phyloP scores from a whole-genome alignment of 2,888 invertebrate species.

The Cepaea hortensis region DNA sequence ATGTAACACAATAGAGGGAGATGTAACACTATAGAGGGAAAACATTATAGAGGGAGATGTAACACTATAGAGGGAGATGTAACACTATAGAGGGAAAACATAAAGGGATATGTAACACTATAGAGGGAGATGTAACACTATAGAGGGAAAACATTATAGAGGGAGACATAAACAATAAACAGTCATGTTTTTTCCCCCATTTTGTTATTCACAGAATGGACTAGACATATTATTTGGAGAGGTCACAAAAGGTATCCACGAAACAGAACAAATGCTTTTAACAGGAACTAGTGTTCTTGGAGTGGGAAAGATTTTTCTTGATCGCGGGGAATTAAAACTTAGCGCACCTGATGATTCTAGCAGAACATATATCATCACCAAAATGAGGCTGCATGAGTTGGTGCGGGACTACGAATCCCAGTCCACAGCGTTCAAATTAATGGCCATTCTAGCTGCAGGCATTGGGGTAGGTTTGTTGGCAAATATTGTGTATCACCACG shows the following conservation, averaged over 20 bases:
- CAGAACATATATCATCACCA: conserved; percentile 86
- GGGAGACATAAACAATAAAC: not conserved
- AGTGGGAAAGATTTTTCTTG: conserved; percentile 85
- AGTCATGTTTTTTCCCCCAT: not conserved
- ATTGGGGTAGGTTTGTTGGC: conserved; percentile 79
- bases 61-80: too few relatives aligned
- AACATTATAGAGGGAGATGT: too few relatives aligned
- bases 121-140: too few relatives aligned
- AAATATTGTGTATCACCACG: conserved; percentile 78
- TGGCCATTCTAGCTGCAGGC: conserved; percentile 80
- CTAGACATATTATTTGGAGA: conserved; percentile 91
- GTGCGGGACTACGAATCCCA: conserved; percentile 85
- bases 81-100: too few relatives aligned
- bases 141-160: too few relatives aligned
- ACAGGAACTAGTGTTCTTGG: conserved; percentile 89
- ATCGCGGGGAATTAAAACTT: conserved; percentile 83
- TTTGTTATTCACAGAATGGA: conserved; percentile 81
- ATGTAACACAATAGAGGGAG: too few relatives aligned
- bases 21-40: too few relatives aligned
- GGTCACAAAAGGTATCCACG: conserved; percentile 83
- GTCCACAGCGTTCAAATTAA: conserved; percentile 79
- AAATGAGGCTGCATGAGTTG: conserved; percentile 85
- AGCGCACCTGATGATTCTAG: conserved; percentile 81
- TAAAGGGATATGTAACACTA: too few relatives aligned
- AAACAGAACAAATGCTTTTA: conserved; percentile 89